Evolutionary conservation across 1,140 invertebrate genomes (phyloP), one percentile per base, ranked within the genome.

Genomic region (Drosophila teissieri): DNA sequence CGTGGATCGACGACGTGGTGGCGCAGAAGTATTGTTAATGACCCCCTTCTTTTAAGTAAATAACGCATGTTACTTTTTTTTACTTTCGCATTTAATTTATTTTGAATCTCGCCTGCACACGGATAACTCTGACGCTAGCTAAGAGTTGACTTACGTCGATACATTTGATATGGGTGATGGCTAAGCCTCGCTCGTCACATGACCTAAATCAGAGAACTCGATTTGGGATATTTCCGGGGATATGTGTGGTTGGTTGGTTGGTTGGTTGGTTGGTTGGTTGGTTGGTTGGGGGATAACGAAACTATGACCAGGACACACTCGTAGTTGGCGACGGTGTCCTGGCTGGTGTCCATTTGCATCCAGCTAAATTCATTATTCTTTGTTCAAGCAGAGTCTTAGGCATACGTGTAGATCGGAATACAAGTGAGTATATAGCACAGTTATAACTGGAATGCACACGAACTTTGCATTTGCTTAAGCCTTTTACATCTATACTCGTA

Each of bases 121-220:
- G 55, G 36, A 80, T 61, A 63, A 78, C 68, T 79, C 70, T 56
- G 69, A 61, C 22, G 75, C 83, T 76, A 73, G 64, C 85, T 78
- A 86, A 86, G 78, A 78, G 72, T 40, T 75, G 34, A 31, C 44
- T 88, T 88, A 88, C 81, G 77, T 70, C 19, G 74, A 82, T 69
- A 88, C 67, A 86, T 72, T 82, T 86, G 84, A 88, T 88, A 88
- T 88, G 82, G 82, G 84, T 80, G 70, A 58, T 83, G 80, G 76
- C 69, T 82, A 86, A 88, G 82, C 82, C 83, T 76, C 42, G 70
- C 52, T 77, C 54, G 45, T 69, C 56, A 51, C 48, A 42, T 56
- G 69, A 48, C 42, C 67, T 61, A 79, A 83, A 79, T 83, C 55
- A 78, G 64, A 57, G 55, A 54, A 65, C 53, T 65, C 31, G 34